Evolutionary conservation across 2,888 invertebrate species (phyloP).

Genomic region (Diarsia rubi): DNA sequence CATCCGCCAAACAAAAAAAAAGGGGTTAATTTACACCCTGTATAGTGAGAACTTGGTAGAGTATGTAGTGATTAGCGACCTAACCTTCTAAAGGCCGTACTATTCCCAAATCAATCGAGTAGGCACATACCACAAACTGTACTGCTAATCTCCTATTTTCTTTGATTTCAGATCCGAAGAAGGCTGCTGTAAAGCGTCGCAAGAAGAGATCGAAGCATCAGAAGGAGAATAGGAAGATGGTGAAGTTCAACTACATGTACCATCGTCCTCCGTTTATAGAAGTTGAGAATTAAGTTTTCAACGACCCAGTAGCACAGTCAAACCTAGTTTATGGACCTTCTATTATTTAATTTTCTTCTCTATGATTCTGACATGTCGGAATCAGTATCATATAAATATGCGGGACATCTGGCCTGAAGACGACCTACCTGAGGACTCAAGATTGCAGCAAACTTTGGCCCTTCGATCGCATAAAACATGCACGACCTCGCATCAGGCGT

Average conservation of each 20-base stretch:
- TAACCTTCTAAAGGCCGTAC: background rate
- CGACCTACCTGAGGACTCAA: background rate
- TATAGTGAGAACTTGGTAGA: background rate
- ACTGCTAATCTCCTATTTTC: background rate
- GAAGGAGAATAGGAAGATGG: conserved; percentile 34
- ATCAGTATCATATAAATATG: conserved; percentile 7
- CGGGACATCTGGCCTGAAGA: conserved; percentile 14
- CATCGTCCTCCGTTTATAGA: conserved; percentile 44
- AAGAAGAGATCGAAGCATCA: conserved; percentile 23
- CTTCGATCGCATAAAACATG: background rate
- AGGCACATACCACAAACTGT: background rate
- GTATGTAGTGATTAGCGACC: background rate
- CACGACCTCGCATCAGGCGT: background rate
- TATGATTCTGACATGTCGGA: background rate
- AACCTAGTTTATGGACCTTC: conserved; percentile 8
- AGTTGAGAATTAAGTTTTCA: conserved; percentile 47
- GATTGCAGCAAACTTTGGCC: background rate
- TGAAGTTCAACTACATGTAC: conserved; percentile 16
- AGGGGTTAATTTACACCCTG: no score
- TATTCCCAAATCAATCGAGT: background rate
- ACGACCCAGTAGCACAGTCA: conserved; percentile 34
- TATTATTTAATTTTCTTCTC: conserved; percentile 2
- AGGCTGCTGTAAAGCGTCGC: conserved; percentile 27
- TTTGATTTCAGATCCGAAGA: conserved; percentile 33
- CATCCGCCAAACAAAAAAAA: no score